phyloP scores from a whole-genome alignment of 2,888 invertebrate genomes.

The Patella pellucida region DNA sequence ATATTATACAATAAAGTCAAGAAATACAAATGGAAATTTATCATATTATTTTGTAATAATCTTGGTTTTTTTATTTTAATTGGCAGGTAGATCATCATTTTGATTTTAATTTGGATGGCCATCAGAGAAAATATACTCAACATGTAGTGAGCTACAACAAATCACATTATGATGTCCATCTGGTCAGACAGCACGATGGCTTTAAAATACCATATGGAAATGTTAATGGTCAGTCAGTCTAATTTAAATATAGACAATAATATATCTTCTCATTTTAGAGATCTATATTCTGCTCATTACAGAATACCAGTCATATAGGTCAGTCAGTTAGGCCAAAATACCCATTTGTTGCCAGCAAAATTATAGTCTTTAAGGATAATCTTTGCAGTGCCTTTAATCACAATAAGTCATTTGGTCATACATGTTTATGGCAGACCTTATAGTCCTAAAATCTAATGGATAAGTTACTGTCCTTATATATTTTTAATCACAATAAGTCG shows the following conservation, averaged over 20 bases:
- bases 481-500: background rate
- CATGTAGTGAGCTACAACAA: constrained; percentile 22
- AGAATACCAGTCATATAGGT: too few species aligned
- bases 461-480: background rate
- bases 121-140: constrained; percentile 32
- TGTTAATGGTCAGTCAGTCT: constrained; percentile 30
- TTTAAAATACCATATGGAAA: constrained; percentile 38
- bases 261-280: too few species aligned
- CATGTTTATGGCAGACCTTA: too few species aligned
- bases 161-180: constrained; percentile 29
- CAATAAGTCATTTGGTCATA: too few species aligned
- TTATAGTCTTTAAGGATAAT: background rate
- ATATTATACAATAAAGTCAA: too few species aligned
- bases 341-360: background rate
- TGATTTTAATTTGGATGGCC: constrained; percentile 38
- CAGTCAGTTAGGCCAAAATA: background rate
- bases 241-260: too few species aligned
- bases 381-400: background rate
- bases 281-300: too few species aligned
- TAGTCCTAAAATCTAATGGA: background rate
- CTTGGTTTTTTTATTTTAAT: background rate
- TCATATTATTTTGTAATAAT: background rate
- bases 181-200: constrained; percentile 31
- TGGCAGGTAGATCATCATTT: constrained; percentile 41
- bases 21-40: too few species aligned